Base-by-base conservation (phyloP, 2,888 invertebrate genomes). In the Brachyptera putata region DNA sequence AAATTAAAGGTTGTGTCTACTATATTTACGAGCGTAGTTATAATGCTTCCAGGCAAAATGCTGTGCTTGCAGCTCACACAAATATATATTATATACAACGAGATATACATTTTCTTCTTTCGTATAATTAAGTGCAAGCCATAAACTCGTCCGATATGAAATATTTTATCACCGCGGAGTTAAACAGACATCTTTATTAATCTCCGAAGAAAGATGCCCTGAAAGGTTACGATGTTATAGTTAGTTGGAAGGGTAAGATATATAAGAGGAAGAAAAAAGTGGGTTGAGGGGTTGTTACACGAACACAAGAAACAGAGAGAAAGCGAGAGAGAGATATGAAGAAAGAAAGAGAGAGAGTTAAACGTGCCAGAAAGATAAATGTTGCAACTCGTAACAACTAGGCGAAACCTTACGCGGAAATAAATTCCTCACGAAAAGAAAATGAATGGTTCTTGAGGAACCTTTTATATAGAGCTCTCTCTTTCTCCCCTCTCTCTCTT, bases 101-200 rank as follows among this genome's bases (percentile, higher is more conserved):
- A 5, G 46, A 46, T 46, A 13, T 21, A 34, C 18, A 53, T 53
- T 53, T 53, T 53, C 50, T 22, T 53, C 34, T n/a, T 36, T n/a
- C 16, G 36, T 30, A 21, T 53, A 53, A 53, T 53, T 53, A 53
- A 53, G 34, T 53, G 53, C 36, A 21, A 30, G 34, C 22, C 34
- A 36, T 53, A 53, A 53, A 53, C 53, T 53, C 53, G 36, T 53
- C 53, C 36, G 34, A 36, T 53, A 21, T 14, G 53, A 34, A 53
- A 53, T 53, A 53, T 53, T 53, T 53, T 53, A 53, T 53, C 57
- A 48, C 57, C 25, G 25, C 18, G 16, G 26, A 22, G 41, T 41
- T 61, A 61, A 61, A 57, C 37, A 61, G 61, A 61, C 61, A 57
- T 57, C 30, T 61, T 61, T 57, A 61, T 61, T 57, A 61, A 57